These are phyloP conservation scores for Arremon aurantiirostris DNA, from an alignment of 2,797 vertebrate species.

Conservation along the genomic window DNA sequence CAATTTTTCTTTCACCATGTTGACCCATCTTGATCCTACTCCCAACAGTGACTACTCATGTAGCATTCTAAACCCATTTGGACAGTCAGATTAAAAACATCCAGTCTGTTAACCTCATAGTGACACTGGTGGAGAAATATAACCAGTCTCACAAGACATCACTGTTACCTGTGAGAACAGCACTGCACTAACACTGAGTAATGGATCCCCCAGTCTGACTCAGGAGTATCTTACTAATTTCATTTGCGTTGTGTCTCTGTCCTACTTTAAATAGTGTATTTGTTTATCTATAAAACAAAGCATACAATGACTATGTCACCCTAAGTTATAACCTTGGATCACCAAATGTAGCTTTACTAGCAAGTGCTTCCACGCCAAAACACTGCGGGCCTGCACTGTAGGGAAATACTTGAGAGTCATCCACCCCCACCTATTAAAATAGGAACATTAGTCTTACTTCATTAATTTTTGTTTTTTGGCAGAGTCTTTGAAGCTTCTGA, in stretches of 20 bases:
- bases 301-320: not conserved
- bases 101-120: not conserved
- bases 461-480: slow-evolving; percentile 88
- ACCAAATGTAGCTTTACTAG: not conserved
- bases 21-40: not conserved
- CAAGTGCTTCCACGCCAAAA: not conserved
- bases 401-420: not conserved
- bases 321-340: not conserved
- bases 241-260: not conserved
- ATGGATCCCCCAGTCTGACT: not conserved
- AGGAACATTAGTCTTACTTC: slow-evolving; percentile 81
- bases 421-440: not conserved
- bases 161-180: not conserved
- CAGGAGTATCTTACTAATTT: not conserved
- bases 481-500: slow-evolving; percentile 90
- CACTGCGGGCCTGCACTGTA: not conserved
- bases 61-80: not conserved
- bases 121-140: not conserved
- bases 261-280: not conserved
- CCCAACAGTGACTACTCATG: not conserved
- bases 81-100: not conserved
- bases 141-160: not conserved
- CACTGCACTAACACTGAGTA: not conserved
- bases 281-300: not conserved
- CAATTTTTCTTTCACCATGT: not conserved